These are phyloP conservation scores for Xenus cinereus DNA, from an alignment of 2,113 vertebrate species.

Conservation along the genomic window DNA sequence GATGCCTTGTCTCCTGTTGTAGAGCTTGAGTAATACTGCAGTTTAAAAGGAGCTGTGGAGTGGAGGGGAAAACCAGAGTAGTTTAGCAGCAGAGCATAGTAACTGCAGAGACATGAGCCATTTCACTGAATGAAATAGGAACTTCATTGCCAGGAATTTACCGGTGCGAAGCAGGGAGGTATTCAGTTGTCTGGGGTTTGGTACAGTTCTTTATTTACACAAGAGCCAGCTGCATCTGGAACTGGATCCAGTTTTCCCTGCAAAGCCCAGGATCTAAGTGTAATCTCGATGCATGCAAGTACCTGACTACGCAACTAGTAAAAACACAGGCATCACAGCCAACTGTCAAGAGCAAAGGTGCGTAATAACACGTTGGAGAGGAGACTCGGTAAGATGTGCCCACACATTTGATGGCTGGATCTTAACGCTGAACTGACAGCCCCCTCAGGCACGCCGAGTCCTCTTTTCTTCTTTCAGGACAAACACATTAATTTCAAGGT, in stretches of 20 bases:
- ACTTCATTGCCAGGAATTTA: background rate
- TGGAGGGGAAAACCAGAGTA: background rate
- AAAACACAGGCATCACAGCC: background rate
- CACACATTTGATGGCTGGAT: background rate
- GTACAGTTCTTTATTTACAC: background rate
- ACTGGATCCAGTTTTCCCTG: background rate
- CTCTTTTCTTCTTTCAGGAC: background rate
- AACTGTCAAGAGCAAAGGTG: background rate
- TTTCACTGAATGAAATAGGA: background rate
- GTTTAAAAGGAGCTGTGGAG: conserved; percentile 6
- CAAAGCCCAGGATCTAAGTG: background rate
- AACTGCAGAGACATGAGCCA: background rate
- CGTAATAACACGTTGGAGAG: accelerated
- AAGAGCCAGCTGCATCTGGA: background rate
- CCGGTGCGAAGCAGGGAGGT: background rate
- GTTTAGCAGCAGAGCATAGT: background rate
- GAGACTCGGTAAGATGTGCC: background rate
- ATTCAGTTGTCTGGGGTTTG: background rate
- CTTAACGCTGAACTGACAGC: background rate
- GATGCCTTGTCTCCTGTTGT: conserved; percentile 1
- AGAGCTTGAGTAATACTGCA: conserved; percentile 43
- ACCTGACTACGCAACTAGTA: background rate
- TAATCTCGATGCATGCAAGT: background rate
- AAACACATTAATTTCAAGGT: background rate
- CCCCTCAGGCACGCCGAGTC: background rate